Conservation (phyloP, 2,113 vertebrate species). For the Crocuta crocuta region DNA sequence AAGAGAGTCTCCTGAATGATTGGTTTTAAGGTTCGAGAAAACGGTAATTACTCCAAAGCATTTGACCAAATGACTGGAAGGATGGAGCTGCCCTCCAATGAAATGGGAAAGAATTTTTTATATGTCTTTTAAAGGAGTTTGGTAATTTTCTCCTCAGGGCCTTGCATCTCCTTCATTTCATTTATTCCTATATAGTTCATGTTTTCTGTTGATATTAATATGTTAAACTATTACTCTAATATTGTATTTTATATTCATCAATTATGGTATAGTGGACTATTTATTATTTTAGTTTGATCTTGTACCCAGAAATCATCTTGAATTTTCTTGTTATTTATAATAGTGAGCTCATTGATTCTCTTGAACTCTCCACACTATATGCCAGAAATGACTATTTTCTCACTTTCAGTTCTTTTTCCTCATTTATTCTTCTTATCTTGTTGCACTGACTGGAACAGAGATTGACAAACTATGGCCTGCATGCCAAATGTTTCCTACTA, state of each 20-base stretch:
- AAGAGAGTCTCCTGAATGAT: not conserved
- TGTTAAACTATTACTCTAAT: not conserved
- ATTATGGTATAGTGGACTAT: not conserved
- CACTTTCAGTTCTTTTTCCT: not conserved
- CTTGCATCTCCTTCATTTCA: not conserved
- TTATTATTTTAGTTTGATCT: not conserved
- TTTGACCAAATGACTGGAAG: not conserved
- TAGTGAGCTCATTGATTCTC: not conserved
- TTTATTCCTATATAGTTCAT: not conserved
- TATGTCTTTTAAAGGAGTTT: not conserved
- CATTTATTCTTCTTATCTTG: not conserved
- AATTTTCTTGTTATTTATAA: not conserved
- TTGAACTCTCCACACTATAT: not conserved
- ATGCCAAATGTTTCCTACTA: not conserved
- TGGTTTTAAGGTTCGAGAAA: not conserved
- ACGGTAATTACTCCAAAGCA: not conserved
- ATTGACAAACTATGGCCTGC: not conserved
- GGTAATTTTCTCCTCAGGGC: not conserved
- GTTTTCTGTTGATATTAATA: not conserved
- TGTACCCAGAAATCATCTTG: not conserved
- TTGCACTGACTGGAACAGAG: not conserved
- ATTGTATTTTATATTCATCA: not conserved
- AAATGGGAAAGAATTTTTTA: not conserved
- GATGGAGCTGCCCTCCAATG: not conserved
- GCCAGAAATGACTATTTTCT: not conserved